These are phyloP conservation scores for Odontamblyopus rebecca DNA, from an alignment of 2,797 vertebrate genomes.

Conservation along the genomic window DNA sequence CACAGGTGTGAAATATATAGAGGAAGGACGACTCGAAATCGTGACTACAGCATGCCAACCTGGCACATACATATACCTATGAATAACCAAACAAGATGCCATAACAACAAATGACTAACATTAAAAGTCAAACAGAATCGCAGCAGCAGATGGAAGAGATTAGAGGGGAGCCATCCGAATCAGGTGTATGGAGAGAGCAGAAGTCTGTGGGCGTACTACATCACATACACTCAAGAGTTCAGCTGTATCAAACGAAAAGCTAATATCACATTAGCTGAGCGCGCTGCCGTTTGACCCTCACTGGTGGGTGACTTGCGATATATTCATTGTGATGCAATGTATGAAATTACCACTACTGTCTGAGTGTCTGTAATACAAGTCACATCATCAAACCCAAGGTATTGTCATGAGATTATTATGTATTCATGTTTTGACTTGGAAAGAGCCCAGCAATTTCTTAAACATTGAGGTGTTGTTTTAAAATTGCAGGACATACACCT, in stretches of 20 bases:
- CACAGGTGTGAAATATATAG: conserved; percentile 31
- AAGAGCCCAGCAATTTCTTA: background rate
- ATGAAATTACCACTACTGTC: background rate
- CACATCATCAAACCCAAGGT: background rate
- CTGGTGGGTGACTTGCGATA: background rate
- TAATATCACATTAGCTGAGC: conserved; percentile 14
- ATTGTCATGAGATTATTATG: background rate
- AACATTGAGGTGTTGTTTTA: background rate
- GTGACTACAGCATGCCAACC: conserved; percentile 9
- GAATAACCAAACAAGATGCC: too few species aligned
- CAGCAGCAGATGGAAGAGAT: conserved; percentile 36
- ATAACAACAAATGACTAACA: background rate
- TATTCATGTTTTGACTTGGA: background rate
- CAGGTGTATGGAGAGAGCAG: conserved; percentile 44
- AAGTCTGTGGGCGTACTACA: conserved; percentile 32
- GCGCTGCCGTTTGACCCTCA: background rate
- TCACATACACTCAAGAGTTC: conserved; percentile 11
- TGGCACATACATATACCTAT: background rate
- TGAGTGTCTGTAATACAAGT: background rate
- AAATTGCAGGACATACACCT: too few species aligned
- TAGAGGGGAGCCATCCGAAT: conserved; percentile 24
- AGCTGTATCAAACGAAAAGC: conserved; percentile 23
- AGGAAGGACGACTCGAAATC: conserved; percentile 3
- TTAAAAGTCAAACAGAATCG: conserved; percentile 7
- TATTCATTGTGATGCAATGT: background rate